Evolutionary conservation across 2,113 vertebrate species (phyloP), one percentile per base, ranked within the genome.

Genomic region (Cynoglossus semilaevis): DNA sequence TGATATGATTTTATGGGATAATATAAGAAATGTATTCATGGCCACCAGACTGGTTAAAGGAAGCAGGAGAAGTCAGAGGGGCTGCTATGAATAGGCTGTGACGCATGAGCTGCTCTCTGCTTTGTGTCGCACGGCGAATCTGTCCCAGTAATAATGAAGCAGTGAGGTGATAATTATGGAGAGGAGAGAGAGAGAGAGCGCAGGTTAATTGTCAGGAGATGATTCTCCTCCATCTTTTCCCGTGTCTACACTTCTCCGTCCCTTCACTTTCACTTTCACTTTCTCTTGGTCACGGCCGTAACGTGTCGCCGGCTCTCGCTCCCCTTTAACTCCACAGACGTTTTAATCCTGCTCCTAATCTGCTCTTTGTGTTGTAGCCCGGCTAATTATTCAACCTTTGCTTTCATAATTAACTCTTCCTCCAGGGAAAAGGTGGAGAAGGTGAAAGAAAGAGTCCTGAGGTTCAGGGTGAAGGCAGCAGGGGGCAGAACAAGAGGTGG

Each of bases 191-290:
- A 35, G 49, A 63, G 61, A n/a, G n/a, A n/a, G n/a, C n/a, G 44
- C 7, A 59, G 65, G 59, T 74, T 77, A 61, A 85, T 80, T 66
- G 79, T 67, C 61, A 49, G 1, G 2, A 67, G 60, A 46, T 63
- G 49, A 44, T 22, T 76, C 42, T 58, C 56, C 50, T 38, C 46
- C 57, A 19, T 54, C 22, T 36, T 60, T n/a, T 40, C 74, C 44
- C 57, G 29, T 57, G 15, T 38, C 44, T 56, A 44, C 51, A n/a
- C 41, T 49, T 44, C 51, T 14, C 17, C 37, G 3, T 16, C 49
- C 52, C 53, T 44, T 36, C 36, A 15, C 19, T 35, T 22, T 42
- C 11, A 36, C 19, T 45, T 47, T 40, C 11, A 38, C 15, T 42
- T 48, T 17, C n/a, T n/a, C n/a, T n/a, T n/a, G n/a, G 8, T 12